Base-by-base conservation (phyloP, 2,797 vertebrate species). In the Tamandua tetradactyla region DNA sequence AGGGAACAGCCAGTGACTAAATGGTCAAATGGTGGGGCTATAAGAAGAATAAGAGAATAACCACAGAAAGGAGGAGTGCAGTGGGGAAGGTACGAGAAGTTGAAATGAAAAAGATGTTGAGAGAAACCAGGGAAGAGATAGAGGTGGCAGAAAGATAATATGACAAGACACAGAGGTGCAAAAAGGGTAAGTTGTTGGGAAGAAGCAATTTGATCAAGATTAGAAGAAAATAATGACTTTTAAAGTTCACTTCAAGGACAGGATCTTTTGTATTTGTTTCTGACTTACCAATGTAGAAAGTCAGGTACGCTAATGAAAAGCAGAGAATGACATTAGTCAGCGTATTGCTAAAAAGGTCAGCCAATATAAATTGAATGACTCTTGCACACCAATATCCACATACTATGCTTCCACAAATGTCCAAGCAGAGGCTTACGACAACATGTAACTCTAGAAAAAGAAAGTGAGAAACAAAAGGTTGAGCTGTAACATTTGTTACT, bases 251-350 rank as follows among this genome's bases (percentile, higher is more conserved):
- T 47, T 12, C 7, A 10, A 85, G 42, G 12, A 71, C 13, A 49
- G 22, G 44, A 42, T 18, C 17, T 81, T 78, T 79, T n/a, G 40
- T 47, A 32, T 37, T 37, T 61, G 12, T 59, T 75, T 79, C 71
- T 81, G 61, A 59, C 97, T 97, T 97, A 97, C 97, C 97, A 14
- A 93, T 40, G 74, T 96, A 97, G 96, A 96, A 97, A 52, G 83
- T 96, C 96, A 97, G 11, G 66, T 97, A 97, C 52, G 95, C 92
- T 95, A 96, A 44, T 1, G 97, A 97, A 62, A 97, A 92, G 35
- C 96, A 97, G 49, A 97, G 88, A 75, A 96, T 20, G 27, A 93
- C 61, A 32, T 66, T 82, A 17, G 94, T 97, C 80, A 96, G 57
- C 7, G 90, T 94, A 32, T 95, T 95, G 91, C 89, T 96, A 13